Evolutionary conservation across 1,140 invertebrate genomes (phyloP).

Genomic region (Probaryconus sp.): DNA sequence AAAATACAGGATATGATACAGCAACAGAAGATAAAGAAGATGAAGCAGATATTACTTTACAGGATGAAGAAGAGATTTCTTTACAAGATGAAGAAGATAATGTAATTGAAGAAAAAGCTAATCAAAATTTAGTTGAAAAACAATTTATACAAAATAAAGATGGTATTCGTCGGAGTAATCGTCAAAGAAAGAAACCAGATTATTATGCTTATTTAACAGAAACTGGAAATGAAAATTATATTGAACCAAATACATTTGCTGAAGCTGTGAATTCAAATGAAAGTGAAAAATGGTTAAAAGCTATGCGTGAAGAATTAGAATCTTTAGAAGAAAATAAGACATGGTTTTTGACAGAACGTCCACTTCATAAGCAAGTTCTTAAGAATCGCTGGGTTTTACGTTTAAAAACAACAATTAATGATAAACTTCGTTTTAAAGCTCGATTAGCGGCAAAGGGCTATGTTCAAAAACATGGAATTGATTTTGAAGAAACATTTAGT

Average conservation of each 20-base stretch:
- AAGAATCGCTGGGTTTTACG: slow-evolving; percentile 49
- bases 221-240: background rate
- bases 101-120: too few species aligned
- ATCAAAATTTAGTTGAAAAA: too few species aligned
- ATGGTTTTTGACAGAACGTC: slow-evolving; percentile 28
- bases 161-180: too few species aligned
- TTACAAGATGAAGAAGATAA: too few species aligned
- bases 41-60: too few species aligned
- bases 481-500: slow-evolving; percentile 66
- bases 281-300: slow-evolving; percentile 21
- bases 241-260: background rate
- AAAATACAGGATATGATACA: too few species aligned
- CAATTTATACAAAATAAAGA: too few species aligned
- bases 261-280: slow-evolving; percentile 28
- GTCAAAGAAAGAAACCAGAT: too few species aligned
- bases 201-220: slow-evolving; percentile 18
- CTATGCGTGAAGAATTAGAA: slow-evolving; percentile 31
- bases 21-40: too few species aligned
- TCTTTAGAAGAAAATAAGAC: slow-evolving; percentile 39
- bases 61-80: too few species aligned
- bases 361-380: slow-evolving; percentile 11
- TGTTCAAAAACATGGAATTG: slow-evolving; percentile 51
- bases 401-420: slow-evolving; percentile 22
- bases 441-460: slow-evolving; percentile 44
- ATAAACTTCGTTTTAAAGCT: slow-evolving; percentile 10